Percentiles rank a stretch among this genome's conserved stretches.
Evolutionary conservation across 2,797 vertebrate genomes (phyloP).

Genomic region (Anomalospiza imberbis): DNA sequence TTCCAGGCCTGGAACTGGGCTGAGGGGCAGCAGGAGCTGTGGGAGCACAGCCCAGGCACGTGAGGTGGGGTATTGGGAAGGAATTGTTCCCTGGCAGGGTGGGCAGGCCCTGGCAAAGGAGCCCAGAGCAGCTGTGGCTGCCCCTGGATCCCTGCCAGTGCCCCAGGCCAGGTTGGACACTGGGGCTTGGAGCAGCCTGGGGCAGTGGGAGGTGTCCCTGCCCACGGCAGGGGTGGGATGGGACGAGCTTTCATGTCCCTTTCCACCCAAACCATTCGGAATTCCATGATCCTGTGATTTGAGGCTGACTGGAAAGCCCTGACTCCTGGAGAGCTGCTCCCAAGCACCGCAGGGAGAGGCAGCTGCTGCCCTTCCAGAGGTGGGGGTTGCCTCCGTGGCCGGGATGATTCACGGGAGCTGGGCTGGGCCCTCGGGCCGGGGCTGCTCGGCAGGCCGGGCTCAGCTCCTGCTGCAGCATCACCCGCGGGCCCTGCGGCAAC

Average conservation of each 20-base stretch:
- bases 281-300: rapidly evolving
- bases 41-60: background rate
- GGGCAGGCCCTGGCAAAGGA: background rate
- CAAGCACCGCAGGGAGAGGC: background rate
- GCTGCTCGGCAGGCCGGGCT: background rate
- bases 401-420: background rate
- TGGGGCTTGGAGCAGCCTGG: background rate
- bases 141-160: background rate
- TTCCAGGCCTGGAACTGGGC: background rate
- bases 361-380: background rate
- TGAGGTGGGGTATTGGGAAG: background rate
- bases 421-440: no score
- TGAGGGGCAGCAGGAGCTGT: background rate
- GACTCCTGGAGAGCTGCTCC: background rate
- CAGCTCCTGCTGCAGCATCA: background rate
- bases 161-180: background rate
- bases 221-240: no score
- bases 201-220: rapidly evolving
- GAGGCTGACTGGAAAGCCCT: rapidly evolving
- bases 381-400: background rate
- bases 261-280: background rate
- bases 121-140: background rate
- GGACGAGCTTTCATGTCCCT: background rate
- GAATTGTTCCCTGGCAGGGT: background rate
- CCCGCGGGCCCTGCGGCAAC: rapidly evolving